Percentiles rank a stretch among this genome's conserved stretches.
These are phyloP conservation scores for Drosophila malerkotliana DNA, from an alignment of 1,140 invertebrate genomes.

Conservation along the genomic window DNA sequence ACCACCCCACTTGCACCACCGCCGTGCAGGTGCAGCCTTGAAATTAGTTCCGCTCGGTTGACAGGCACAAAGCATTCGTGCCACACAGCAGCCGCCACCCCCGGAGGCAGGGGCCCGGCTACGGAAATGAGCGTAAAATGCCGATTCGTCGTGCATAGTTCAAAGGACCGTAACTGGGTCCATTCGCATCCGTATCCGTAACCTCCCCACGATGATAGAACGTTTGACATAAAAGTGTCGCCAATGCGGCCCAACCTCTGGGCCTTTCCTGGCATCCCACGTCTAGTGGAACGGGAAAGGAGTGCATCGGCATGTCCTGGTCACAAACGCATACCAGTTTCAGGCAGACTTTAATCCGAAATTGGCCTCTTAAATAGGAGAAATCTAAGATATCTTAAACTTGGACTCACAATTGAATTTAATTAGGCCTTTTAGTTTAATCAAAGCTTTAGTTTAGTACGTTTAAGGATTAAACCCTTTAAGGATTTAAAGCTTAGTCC, in stretches of 20 bases:
- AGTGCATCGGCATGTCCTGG: not conserved
- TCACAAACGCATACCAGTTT: not conserved
- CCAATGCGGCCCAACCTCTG: constrained; percentile 16
- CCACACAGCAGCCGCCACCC: constrained; percentile 52
- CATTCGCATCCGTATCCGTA: constrained; percentile 13
- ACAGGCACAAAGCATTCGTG: constrained; percentile 67
- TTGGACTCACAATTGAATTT: no score
- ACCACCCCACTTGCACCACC: constrained; percentile 14
- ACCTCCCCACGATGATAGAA: constrained; percentile 35
- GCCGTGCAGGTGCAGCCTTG: constrained; percentile 76
- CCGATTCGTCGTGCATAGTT: constrained; percentile 82
- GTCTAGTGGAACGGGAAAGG: no score
- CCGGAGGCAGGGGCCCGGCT: constrained; percentile 3
- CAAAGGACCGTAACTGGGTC: constrained; percentile 38
- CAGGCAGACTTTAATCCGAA: not conserved
- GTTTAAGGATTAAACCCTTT: not conserved
- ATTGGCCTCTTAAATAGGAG: not conserved
- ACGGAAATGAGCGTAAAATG: constrained; percentile 77
- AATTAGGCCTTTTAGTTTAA: no score
- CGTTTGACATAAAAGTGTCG: constrained; percentile 50
- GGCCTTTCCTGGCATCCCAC: not conserved
- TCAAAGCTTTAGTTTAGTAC: not conserved
- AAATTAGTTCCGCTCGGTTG: constrained; percentile 80
- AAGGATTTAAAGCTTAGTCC: not conserved
- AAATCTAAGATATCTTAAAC: not conserved